These are phyloP conservation scores for Meleagris gallopavo DNA, from an alignment of 2,113 vertebrate species.

Conservation along the genomic window DNA sequence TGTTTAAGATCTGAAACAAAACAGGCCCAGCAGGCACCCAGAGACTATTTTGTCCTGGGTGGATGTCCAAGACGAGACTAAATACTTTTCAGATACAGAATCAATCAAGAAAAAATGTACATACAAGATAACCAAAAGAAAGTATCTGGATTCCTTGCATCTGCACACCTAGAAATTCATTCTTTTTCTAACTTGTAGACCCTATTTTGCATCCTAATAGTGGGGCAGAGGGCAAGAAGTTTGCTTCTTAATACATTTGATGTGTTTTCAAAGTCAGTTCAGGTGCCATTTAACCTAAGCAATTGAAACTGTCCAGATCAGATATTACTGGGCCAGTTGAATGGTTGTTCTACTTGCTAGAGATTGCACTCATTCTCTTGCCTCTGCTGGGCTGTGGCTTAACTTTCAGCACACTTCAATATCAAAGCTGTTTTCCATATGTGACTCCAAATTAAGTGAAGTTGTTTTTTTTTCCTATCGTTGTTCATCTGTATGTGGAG, in stretches of 20 bases:
- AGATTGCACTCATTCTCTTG: conserved; percentile 17
- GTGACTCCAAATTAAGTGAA: neutral
- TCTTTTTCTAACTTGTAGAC: conserved; percentile 1
- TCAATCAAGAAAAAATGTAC: conserved; percentile 23
- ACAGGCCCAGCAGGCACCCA: neutral
- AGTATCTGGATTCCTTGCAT: neutral
- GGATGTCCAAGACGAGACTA: conserved; percentile 6
- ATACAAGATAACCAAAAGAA: neutral
- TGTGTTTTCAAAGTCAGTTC: neutral
- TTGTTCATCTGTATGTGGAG: neutral
- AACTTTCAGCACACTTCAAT: conserved; percentile 22
- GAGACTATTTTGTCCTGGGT: conserved; percentile 23
- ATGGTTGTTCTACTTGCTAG: conserved; percentile 19
- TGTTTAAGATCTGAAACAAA: neutral
- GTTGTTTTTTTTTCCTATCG: neutral
- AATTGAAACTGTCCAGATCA: conserved; percentile 20
- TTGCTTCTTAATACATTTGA: neutral
- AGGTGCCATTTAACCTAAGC: conserved; percentile 17
- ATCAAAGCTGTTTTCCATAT: neutral
- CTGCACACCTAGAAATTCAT: neutral
- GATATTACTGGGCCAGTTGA: conserved; percentile 11
- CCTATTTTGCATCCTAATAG: neutral
- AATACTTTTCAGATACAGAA: conserved; percentile 30
- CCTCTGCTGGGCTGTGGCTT: conserved; percentile 14
- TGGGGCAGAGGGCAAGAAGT: neutral